Conservation (phyloP, 2,888 invertebrate genomes). For the Apodemia mormo region DNA sequence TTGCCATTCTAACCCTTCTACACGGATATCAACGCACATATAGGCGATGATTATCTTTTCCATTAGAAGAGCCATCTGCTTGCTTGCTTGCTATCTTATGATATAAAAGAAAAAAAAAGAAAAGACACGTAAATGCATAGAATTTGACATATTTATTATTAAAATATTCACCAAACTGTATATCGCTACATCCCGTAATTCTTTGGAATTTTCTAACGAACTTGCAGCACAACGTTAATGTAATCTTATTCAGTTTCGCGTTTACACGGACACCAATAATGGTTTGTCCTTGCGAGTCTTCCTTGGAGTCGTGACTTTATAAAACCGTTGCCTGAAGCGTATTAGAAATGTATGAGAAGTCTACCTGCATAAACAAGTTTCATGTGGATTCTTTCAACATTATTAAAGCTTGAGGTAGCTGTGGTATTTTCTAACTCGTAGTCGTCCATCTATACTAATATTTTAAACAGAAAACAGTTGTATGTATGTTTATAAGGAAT, state of each 20-base stretch:
- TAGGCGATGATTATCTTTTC: no score
- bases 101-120: no score
- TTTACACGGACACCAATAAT: conserved; percentile 21
- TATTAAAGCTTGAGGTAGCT: conserved; percentile 1
- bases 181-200: not conserved
- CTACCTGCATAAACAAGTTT: conserved; percentile 18
- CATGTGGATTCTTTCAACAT: conserved; percentile 13
- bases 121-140: not conserved
- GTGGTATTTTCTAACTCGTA: not conserved
- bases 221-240: not conserved
- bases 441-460: not conserved
- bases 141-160: not conserved
- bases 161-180: not conserved
- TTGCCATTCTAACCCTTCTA: no score
- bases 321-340: conserved; percentile 65
- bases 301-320: conserved; percentile 75
- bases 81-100: no score
- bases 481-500: no score
- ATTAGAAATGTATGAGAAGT: conserved; percentile 20
- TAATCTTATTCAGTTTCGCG: not conserved
- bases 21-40: no score
- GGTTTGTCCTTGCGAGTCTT: conserved; percentile 65
- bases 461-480: no score
- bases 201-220: not conserved
- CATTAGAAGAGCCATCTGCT: no score